A percentile compares a stretch with the other conserved stretches of the same genome.
Evolutionary conservation across 2,113 vertebrate species (phyloP).

Genomic region (Dendropsophus ebraccatus): DNA sequence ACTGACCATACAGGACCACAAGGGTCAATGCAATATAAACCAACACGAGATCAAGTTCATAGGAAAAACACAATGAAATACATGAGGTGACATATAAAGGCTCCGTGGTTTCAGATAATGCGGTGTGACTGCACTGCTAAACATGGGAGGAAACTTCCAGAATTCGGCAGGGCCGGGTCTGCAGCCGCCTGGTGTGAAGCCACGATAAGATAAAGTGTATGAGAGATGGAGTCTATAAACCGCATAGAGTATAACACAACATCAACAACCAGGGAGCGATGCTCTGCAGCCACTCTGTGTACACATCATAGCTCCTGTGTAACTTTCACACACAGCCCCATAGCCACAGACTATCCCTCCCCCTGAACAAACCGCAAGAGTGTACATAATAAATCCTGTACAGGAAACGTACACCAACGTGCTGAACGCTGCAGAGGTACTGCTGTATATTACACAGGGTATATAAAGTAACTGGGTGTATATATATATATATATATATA

Average conservation of each 20-base stretch:
- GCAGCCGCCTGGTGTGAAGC: background rate
- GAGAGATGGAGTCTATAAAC: background rate
- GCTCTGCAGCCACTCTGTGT: background rate
- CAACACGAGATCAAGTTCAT: background rate
- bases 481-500: no score
- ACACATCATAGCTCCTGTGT: background rate
- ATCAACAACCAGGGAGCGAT: background rate
- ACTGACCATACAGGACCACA: background rate
- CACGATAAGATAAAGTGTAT: conserved; percentile 47
- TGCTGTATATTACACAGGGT: background rate
- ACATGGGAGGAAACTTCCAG: background rate
- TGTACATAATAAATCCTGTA: background rate
- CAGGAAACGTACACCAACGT: background rate
- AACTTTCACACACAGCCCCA: background rate
- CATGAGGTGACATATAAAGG: background rate
- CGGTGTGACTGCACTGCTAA: background rate
- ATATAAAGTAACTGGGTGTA: no score
- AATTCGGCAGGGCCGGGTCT: background rate
- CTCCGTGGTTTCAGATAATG: background rate
- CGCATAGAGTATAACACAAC: background rate
- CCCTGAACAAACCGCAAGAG: background rate
- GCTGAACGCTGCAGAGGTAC: background rate
- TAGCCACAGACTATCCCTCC: conserved; percentile 12
- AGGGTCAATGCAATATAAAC: background rate
- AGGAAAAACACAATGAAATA: background rate